Conservation (phyloP, 2,113 vertebrate species). For the Ceyx melanurus region DNA sequence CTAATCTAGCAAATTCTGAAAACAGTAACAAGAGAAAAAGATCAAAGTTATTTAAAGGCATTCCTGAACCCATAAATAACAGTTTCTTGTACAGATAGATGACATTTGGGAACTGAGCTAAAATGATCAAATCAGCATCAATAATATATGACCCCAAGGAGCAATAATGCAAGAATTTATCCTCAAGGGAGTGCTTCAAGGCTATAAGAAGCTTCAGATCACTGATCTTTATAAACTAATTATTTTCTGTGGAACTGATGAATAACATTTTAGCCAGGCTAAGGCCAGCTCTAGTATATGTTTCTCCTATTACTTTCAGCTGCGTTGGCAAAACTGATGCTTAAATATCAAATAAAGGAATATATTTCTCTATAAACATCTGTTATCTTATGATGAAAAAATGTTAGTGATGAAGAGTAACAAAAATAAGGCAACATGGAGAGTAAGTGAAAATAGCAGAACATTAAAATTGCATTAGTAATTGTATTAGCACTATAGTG, state of each 20-base stretch:
- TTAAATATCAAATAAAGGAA: background rate
- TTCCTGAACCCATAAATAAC: background rate
- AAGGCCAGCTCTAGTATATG: background rate
- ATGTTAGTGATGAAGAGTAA: background rate
- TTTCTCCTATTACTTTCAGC: background rate
- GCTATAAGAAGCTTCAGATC: constrained; percentile 1
- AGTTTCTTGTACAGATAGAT: background rate
- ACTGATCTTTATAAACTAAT: constrained; percentile 7
- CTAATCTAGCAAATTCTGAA: background rate
- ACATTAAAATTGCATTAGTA: background rate
- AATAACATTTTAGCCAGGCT: background rate
- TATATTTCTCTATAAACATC: background rate
- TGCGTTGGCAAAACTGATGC: background rate
- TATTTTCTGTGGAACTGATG: background rate
- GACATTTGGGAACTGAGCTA: background rate
- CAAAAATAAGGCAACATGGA: background rate
- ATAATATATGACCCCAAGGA: background rate
- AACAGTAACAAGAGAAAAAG: background rate
- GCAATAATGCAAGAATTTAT: background rate
- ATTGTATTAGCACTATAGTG: background rate
- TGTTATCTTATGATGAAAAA: background rate
- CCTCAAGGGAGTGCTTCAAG: background rate
- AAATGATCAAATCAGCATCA: background rate
- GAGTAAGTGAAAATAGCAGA: background rate
- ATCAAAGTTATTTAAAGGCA: background rate